phyloP scores from a whole-genome alignment of 2,797 vertebrate species.

The Pempheris klunzingeri region DNA sequence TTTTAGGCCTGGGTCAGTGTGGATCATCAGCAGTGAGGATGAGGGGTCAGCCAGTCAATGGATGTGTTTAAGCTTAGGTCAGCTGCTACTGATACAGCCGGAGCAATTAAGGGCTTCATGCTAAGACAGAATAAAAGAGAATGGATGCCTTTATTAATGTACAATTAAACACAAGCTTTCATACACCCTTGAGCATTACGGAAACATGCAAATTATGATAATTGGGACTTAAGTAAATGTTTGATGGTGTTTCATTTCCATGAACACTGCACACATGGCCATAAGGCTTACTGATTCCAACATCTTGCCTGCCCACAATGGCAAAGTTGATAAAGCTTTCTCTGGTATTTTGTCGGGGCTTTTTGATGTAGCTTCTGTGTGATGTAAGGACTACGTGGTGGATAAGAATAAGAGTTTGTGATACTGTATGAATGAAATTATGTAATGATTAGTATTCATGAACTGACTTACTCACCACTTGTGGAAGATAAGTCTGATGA shows the following conservation, averaged over 20 bases:
- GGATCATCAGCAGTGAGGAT: constrained; percentile 65
- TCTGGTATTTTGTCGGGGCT: constrained; percentile 18
- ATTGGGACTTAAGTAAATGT: constrained; percentile 51
- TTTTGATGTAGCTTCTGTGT: neutral
- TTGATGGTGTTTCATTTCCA: constrained; percentile 52
- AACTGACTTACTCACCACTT: neutral
- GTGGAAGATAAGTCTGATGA: neutral
- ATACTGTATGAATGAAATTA: neutral
- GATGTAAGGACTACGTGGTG: neutral
- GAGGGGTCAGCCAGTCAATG: constrained; percentile 66
- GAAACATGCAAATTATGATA: constrained; percentile 49
- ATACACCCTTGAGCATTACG: constrained; percentile 22
- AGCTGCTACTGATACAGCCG: constrained; percentile 31
- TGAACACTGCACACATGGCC: constrained; percentile 28
- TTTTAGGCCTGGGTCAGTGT: constrained; percentile 61
- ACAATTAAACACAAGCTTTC: constrained; percentile 43
- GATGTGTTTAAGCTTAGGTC: constrained; percentile 58
- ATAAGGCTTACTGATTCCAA: constrained; percentile 28
- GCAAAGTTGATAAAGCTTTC: neutral
- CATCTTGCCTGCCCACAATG: constrained; percentile 16
- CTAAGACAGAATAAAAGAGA: constrained; percentile 13
- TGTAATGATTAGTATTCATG: neutral
- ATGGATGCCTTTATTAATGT: constrained; percentile 41
- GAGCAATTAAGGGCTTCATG: constrained; percentile 24
- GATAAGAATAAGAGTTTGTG: neutral